Evolutionary conservation across 2,888 invertebrate genomes (phyloP).

Genomic region (Eilema griseolum): DNA sequence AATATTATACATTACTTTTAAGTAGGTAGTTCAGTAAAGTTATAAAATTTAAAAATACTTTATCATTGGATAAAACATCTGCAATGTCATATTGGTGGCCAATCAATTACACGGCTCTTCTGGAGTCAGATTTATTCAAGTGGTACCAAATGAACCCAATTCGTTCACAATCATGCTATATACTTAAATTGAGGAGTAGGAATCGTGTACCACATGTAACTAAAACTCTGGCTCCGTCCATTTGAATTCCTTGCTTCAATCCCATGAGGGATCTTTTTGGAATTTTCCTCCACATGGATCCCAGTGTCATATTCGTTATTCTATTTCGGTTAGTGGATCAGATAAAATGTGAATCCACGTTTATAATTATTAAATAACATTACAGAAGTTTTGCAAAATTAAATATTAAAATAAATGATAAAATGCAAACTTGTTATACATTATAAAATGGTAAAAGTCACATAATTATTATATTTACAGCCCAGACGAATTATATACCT

Average conservation of each 20-base stretch:
- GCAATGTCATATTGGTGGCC: background rate
- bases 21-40: background rate
- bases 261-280: too few relatives aligned
- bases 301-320: too few relatives aligned
- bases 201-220: background rate
- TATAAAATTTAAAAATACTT: background rate
- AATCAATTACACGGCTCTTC: background rate
- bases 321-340: too few relatives aligned
- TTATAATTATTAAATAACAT: too few relatives aligned
- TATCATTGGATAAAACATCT: background rate
- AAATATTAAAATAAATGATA: background rate
- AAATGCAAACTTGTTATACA: background rate
- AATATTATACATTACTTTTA: background rate
- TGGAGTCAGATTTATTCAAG: background rate
- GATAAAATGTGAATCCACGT: too few relatives aligned
- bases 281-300: too few relatives aligned
- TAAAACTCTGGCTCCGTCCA: too few relatives aligned
- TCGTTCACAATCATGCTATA: background rate
- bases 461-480: slow-evolving; percentile 44
- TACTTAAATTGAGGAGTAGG: background rate
- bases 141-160: background rate
- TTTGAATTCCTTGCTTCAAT: too few relatives aligned
- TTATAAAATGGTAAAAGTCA: slow-evolving; percentile 25
- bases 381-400: too few relatives aligned
- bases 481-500: slow-evolving; percentile 23